These are phyloP conservation scores for Halictus ligatus DNA, from an alignment of 2,888 invertebrate species.

Conservation along the genomic window DNA sequence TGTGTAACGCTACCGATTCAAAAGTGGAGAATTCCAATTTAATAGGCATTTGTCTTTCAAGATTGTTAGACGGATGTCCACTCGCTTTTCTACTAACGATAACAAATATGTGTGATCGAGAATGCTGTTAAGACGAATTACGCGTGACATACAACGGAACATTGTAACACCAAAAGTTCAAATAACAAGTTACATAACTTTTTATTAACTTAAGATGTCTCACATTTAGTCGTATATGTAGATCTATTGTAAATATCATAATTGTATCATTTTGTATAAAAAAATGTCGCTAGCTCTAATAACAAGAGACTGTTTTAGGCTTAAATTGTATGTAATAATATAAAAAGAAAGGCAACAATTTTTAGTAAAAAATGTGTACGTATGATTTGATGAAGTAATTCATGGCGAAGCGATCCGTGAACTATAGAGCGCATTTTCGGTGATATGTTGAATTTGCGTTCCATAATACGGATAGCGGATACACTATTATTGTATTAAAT, in stretches of 20 bases:
- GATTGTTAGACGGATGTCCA: conserved; percentile 41
- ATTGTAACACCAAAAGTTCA: conserved; percentile 65
- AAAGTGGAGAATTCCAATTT: conserved; percentile 48
- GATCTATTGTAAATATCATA: conserved; percentile 70
- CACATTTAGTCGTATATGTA: conserved; percentile 60
- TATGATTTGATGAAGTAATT: conserved; percentile 46
- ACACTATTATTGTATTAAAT: conserved; percentile 62
- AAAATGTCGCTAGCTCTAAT: conserved; percentile 65
- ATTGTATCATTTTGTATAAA: conserved; percentile 73
- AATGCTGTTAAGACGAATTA: conserved; percentile 36
- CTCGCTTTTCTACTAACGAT: conserved; percentile 51
- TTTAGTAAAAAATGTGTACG: conserved; percentile 45
- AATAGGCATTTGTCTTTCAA: conserved; percentile 52
- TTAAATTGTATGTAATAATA: conserved; percentile 57
- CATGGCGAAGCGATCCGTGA: conserved; percentile 47
- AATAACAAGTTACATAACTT: conserved; percentile 59
- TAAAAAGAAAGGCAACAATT: conserved; percentile 46
- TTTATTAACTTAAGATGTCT: conserved; percentile 59
- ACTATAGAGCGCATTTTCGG: conserved; percentile 38
- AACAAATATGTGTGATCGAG: conserved; percentile 37
- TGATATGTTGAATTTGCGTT: conserved; percentile 46
- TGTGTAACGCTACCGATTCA: conserved; percentile 32
- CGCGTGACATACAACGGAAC: conserved; percentile 50
- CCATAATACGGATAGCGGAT: conserved; percentile 33
- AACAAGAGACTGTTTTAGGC: conserved; percentile 67